phyloP scores from a whole-genome alignment of 2,113 vertebrate species.

The Phoenicopterus ruber region DNA sequence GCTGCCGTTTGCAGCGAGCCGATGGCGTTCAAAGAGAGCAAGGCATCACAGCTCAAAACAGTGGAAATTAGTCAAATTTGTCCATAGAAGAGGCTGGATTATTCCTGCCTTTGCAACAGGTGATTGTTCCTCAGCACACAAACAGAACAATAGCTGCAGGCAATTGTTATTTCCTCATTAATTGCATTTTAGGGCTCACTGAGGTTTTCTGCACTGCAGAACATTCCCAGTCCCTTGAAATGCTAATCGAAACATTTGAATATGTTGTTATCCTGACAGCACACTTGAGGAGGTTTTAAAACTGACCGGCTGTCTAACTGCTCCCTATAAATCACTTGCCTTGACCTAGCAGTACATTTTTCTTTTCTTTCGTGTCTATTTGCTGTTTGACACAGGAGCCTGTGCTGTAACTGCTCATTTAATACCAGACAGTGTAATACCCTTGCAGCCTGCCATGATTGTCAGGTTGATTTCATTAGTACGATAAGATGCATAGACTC shows the following conservation, averaged over 20 bases:
- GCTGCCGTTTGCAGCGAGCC: background rate
- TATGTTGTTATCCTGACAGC: slow-evolving; percentile 42
- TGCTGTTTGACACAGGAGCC: slow-evolving; percentile 69
- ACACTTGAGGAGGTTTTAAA: slow-evolving; percentile 25
- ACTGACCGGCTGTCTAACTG: background rate
- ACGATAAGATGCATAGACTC: slow-evolving; percentile 79
- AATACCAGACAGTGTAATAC: slow-evolving; percentile 71
- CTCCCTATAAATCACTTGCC: slow-evolving; percentile 44
- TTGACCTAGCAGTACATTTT: slow-evolving; percentile 40
- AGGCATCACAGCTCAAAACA: background rate
- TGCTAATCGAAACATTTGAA: slow-evolving; percentile 44
- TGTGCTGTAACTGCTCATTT: slow-evolving; percentile 70
- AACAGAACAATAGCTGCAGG: slow-evolving; percentile 2
- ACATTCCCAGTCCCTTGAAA: slow-evolving; percentile 13
- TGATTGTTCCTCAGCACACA: background rate
- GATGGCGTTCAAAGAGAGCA: background rate
- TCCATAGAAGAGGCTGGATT: background rate
- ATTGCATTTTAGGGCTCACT: slow-evolving; percentile 7
- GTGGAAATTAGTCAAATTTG: background rate
- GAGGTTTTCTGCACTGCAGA: background rate
- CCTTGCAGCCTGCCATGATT: slow-evolving; percentile 69
- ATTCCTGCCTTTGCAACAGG: background rate
- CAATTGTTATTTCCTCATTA: slow-evolving; percentile 24
- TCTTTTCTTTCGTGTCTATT: slow-evolving; percentile 63
- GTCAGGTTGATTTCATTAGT: slow-evolving; percentile 83